Conservation (phyloP, 2,888 invertebrate genomes). For the Dendrolimus houi region DNA sequence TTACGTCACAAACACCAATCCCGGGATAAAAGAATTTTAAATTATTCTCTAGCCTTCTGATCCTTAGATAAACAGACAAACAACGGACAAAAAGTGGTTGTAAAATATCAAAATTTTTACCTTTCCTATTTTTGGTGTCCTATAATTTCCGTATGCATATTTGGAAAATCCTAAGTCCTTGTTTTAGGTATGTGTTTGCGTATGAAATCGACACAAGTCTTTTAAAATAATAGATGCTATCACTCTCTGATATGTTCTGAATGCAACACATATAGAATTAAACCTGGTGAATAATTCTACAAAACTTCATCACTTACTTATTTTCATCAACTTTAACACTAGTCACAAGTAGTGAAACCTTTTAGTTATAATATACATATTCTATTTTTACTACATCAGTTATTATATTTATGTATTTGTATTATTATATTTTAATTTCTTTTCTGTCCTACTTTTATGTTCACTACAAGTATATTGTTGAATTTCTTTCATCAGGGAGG, state of each 20-base stretch:
- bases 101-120: too few species aligned
- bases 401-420: slow-evolving; percentile 16
- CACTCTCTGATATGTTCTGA: slow-evolving; percentile 54
- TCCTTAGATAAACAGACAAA: slow-evolving; percentile 1
- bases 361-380: slow-evolving; percentile 13
- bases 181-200: too few species aligned
- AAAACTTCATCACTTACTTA: slow-evolving; percentile 12
- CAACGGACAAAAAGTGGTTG: too few species aligned
- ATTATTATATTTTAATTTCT: slow-evolving; percentile 20
- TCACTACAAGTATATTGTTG: slow-evolving; percentile 38
- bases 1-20: too few species aligned
- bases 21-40: too few species aligned
- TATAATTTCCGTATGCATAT: too few species aligned
- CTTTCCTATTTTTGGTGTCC: too few species aligned
- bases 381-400: slow-evolving; percentile 6
- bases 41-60: slow-evolving; percentile 6
- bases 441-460: slow-evolving; percentile 23
- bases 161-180: too few species aligned
- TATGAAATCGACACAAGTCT: slow-evolving; percentile 1
- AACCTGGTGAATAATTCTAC: slow-evolving; percentile 17
- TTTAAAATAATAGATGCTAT: slow-evolving; percentile 5
- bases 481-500: slow-evolving; percentile 77
- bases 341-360: slow-evolving; percentile 10
- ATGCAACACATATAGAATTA: slow-evolving; percentile 39
- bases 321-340: slow-evolving; percentile 18